A percentile compares a stretch with the other conserved stretches of the same genome.
These are phyloP conservation scores for Bucco capensis DNA, from an alignment of 2,113 vertebrate species.

Conservation along the genomic window DNA sequence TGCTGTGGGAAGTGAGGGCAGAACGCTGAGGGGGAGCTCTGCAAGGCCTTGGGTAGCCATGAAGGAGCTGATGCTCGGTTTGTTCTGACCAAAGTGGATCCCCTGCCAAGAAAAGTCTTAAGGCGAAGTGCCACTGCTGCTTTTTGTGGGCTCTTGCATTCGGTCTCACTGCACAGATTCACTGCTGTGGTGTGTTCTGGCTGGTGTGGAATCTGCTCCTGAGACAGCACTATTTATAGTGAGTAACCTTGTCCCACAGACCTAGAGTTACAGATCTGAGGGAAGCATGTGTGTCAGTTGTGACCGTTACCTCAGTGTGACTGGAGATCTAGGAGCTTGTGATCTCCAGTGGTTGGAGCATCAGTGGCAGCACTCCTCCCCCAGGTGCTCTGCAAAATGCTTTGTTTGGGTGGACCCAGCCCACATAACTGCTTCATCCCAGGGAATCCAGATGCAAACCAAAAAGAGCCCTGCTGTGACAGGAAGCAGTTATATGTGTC, in stretches of 20 bases:
- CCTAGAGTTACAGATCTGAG: not conserved
- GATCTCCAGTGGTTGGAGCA: no score
- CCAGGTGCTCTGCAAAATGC: not conserved
- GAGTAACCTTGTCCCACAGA: not conserved
- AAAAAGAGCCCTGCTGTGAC: not conserved
- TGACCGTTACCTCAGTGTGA: not conserved
- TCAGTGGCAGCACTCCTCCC: not conserved
- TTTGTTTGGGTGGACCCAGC: not conserved
- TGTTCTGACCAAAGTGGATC: not conserved
- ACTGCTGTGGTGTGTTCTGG: fast-evolving
- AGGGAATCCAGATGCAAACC: not conserved
- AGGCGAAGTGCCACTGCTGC: fast-evolving
- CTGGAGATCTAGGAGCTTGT: no score
- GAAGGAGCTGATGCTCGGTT: not conserved
- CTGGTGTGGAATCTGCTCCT: not conserved
- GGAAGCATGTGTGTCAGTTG: fast-evolving
- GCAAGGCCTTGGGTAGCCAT: fast-evolving
- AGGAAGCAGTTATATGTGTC: not conserved
- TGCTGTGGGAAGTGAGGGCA: fast-evolving
- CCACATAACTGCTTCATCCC: not conserved
- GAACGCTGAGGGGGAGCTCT: fast-evolving
- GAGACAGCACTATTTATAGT: not conserved
- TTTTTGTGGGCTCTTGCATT: no score
- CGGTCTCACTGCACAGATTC: not conserved
- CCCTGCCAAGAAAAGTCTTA: not conserved